Evolutionary conservation across 1,140 invertebrate genomes (phyloP), one percentile per base, ranked within the genome.

Genomic region (Physella acuta): DNA sequence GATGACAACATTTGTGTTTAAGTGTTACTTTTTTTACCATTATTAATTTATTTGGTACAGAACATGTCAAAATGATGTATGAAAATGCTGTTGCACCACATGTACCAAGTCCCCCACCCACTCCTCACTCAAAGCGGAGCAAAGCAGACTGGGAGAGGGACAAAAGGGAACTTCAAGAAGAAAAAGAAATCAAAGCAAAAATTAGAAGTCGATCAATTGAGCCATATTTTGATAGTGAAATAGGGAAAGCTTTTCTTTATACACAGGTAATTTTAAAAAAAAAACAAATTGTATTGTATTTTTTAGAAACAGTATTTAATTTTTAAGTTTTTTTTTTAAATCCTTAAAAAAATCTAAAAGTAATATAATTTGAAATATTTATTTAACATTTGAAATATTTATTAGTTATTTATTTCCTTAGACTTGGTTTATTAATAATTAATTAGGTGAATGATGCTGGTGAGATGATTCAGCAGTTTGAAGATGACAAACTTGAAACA

Each of bases 181-280:
- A 83, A 68, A 62, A 70, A 44, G 74, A 78, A 24, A 78, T 75
- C 0, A 71, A 74, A 56, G 62, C 75, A 11, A 70, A 77, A 14
- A 68, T 85, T n/a, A 76, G 65, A 65, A 73, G 79, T 16, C 77
- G 79, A 30, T 74, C 73, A 24, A 78, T 85, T n/a, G 82, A 82
- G 30, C 69, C 71, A 44, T 85, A 85, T 61, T 85, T 85, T 77
- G 74, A 81, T 5, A 83, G 81, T 72, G 82, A 84, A 71, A 75
- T 84, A 56, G 83, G 84, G 5, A 82, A 83, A 68, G 78, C 81
- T 11, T 85, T 83, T 59, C 61, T 84, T 0, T 60, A 78, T 0
- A 76, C 75, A 33, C 78, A 79, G 75, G 77, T 80, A 68, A 49
- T n/a, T 24, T 30, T 24, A 24, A 30, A 55, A 55, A 55, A 55